Evolutionary conservation across 2,113 vertebrate species (phyloP), one percentile per base, ranked within the genome.

Genomic region (Ceuthmochares aereus): DNA sequence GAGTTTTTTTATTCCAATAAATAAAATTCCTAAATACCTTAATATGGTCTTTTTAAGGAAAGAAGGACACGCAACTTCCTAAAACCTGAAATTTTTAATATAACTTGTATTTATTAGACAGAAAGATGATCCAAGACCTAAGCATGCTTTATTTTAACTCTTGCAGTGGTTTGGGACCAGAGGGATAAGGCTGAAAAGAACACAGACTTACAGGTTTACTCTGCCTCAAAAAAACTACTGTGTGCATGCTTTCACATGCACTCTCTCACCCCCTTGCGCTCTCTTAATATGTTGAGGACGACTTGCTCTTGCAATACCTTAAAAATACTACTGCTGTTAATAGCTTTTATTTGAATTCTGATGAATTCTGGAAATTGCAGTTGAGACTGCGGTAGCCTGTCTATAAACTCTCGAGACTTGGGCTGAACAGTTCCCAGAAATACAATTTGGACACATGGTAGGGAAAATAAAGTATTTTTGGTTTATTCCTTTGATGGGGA

Each of bases 371-470:
- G 51, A 83, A 92, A 73, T 77, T 76, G n/a, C 25, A 67, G 27
- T 80, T 81, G 68, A 6, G 42, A 69, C n/a, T 73, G 14, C 73
- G 40, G n/a, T 77, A 43, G 59, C 58, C 54, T 73, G 45, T 80
- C 36, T 54, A 30, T 85, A 89, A 78, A 77, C 68, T 60, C 54
- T 40, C 1, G 12, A 94, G 89, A 58, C n/a, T 54, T 69, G 68
- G 42, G n/a, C 49, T 40, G 68, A 95, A 49, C 72, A 54, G 67
- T 88, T 96, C 49, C 63, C 89, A 89, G 62, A 94, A 92, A 73
- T 86, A 54, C 8, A 68, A 36, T 82, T 68, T 90, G 67, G 55
- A 81, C 60, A 74, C 84, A 62, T 77, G 27, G 37, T 54, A 68
- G 59, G 55, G 80, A 80, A 82, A 82, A 66, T 2, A 40, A 89